Base-by-base conservation (phyloP, 1,140 invertebrate species). In the Bacillus rossius region DNA sequence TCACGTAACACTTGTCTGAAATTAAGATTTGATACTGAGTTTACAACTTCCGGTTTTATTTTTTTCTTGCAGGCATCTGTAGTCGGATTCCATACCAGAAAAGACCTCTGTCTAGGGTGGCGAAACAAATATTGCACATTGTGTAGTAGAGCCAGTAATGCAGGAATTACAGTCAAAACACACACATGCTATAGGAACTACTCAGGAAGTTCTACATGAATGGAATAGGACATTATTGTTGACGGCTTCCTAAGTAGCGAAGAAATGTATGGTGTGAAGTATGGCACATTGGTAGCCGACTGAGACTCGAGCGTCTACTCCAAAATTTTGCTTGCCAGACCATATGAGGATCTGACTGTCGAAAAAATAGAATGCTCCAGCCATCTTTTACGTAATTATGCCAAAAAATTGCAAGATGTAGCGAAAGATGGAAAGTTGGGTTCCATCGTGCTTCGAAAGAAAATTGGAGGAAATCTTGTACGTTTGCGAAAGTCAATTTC, bases 311-410 rank as follows among this genome's bases (percentile, higher is more conserved):
- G 63, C 45, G 65, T 65, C n/a, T 67, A 69, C 49, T 58, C 61
- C 40, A 59, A 60, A 34, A 61, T 64, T 43, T 19, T 55, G 49
- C 57, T 64, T 43, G n/a, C 55, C 8, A 61, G 66, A 49, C 65
- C 58, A 0, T 66, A 63, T 45, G 43, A 29, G n/a, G 19, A 55
- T 8, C 57, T 63, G 14, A 52, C 55, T 29, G 26, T 69, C 23
- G 19, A 68, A 52, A 72, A 71, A 60, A 59, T 67, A 38, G 65
- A 72, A 60, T 73, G 69, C 54, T 55, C 29, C 5, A 72, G 70
- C 47, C 67, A 74, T 57, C 47, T 74, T n/a, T 47, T 68, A 2
- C 49, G 66, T 10, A 71, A 69, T 56, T 61, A 64, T 43, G 65
- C 55, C 20, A 65, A 61, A 49, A 63, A 65, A 60, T 17, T 67